A percentile compares a stretch with the other conserved stretches of the same genome.
phyloP scores from a whole-genome alignment of 2,888 invertebrate species.

The Mesorhabditis sp. region DNA sequence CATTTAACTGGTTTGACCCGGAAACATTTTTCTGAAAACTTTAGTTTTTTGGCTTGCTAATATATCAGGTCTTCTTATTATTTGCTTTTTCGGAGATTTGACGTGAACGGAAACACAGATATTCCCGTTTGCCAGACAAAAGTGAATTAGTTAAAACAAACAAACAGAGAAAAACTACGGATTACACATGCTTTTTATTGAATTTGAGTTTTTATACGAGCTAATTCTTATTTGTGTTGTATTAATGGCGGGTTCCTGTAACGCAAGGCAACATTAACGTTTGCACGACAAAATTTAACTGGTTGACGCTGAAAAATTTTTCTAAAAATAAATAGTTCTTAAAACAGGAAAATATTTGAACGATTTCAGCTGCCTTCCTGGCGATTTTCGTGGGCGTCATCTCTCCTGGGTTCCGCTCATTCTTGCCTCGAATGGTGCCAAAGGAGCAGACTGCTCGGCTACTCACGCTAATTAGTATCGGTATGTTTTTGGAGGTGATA shows the following conservation, averaged over 20 bases:
- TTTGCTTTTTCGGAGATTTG: no score
- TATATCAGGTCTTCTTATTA: no score
- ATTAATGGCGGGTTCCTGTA: no score
- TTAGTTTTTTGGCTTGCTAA: no score
- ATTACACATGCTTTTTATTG: no score
- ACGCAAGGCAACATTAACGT: background rate
- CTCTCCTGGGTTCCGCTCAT: constrained; percentile 47
- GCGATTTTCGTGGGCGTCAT: constrained; percentile 41
- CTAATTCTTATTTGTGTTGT: background rate
- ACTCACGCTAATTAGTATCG: constrained; percentile 24
- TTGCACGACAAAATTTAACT: background rate
- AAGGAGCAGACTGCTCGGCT: constrained; percentile 52
- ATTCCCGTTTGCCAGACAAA: no score
- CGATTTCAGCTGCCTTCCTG: constrained; percentile 38
- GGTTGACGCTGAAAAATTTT: background rate
- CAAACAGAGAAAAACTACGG: no score
- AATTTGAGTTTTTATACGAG: no score
- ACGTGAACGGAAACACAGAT: no score
- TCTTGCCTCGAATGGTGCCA: constrained; percentile 52
- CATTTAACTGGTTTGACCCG: no score
- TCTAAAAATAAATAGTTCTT: background rate
- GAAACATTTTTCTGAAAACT: no score
- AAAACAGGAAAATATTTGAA: background rate
- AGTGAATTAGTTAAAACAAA: no score
- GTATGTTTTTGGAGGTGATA: background rate